Base-by-base conservation (phyloP, 1,140 invertebrate genomes). In the Physella acuta region DNA sequence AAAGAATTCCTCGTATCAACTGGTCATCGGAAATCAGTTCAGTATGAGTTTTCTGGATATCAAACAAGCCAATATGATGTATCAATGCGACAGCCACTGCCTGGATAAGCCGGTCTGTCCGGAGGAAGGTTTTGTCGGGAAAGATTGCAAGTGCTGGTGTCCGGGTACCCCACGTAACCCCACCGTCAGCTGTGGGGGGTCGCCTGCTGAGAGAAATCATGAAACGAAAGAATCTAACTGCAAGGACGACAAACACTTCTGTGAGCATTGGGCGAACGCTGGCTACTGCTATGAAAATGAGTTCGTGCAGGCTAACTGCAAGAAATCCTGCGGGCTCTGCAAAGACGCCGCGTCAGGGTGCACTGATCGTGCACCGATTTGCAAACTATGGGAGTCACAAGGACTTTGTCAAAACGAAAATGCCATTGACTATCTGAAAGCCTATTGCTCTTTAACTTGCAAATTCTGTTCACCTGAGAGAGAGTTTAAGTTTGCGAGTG, bases 21-120 rank as follows among this genome's bases (percentile, higher is more conserved):
- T 73, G 2, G 36, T 72, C 3, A 80, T 80, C 33, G 78, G 78
- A 36, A 75, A 74, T 36, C 31, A 65, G 1, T 17, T 61, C 8
- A 75, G 73, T 5, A 71, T 77, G 3, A 80, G 78, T 65, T 80
- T 79, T 53, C 14, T 71, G 17, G 78, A 80, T 56, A 73, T 80
- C 31, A 77, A 78, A 69, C 65, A 77, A 24, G 65, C 71, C 16
- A 80, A 79, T 53, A 0, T 71, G 1, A 78, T 80, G 72, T 80
- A 80, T 62, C 69, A 55, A 17, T 80, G 78, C 49, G 51, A 24
- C 62, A 14, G 52, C 2, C 14, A 11, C 20, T 44, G 62, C 24
- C 11, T n/a, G 3, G 2, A 30, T 16, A 5, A 16, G 1, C 20
- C 36, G 30, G 37, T 36, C 26, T 76, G 75, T 26, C 66, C 67